These are phyloP conservation scores for Remorina albescens DNA, from an alignment of 2,797 vertebrate genomes.

Conservation along the genomic window DNA sequence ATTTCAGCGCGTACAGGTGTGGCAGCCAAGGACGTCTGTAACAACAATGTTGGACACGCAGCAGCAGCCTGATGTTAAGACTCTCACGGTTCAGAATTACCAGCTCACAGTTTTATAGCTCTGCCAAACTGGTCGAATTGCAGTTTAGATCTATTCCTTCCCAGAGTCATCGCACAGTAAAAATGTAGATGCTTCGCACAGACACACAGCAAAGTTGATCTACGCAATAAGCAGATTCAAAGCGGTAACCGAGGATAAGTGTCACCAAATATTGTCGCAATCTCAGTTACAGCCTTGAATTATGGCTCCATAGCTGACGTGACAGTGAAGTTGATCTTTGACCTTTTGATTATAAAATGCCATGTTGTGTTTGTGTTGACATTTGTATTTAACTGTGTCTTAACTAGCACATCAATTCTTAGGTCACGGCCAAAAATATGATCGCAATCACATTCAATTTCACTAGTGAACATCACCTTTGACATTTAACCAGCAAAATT, in stretches of 20 bases:
- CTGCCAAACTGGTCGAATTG: background rate
- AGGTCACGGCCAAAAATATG: background rate
- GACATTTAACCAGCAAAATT: no score
- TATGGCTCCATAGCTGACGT: background rate
- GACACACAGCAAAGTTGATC: no score
- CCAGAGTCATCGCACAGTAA: no score
- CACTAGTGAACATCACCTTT: no score
- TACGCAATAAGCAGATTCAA: no score
- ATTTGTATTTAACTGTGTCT: background rate
- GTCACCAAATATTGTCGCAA: background rate
- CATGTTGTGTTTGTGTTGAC: background rate
- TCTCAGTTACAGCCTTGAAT: background rate
- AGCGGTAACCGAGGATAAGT: no score
- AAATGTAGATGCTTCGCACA: no score
- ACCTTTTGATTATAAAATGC: background rate
- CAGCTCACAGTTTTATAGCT: background rate
- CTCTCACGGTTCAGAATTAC: slow-evolving; percentile 20
- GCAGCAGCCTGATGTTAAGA: slow-evolving; percentile 59
- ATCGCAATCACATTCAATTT: no score
- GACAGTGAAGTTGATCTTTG: background rate
- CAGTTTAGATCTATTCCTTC: background rate
- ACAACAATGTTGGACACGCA: slow-evolving; percentile 49
- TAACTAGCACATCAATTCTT: background rate
- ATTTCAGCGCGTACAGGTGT: slow-evolving; percentile 43
- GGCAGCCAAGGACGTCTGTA: slow-evolving; percentile 58